Base-by-base conservation (phyloP, 2,888 invertebrate species). In the Macrophya annulata region DNA sequence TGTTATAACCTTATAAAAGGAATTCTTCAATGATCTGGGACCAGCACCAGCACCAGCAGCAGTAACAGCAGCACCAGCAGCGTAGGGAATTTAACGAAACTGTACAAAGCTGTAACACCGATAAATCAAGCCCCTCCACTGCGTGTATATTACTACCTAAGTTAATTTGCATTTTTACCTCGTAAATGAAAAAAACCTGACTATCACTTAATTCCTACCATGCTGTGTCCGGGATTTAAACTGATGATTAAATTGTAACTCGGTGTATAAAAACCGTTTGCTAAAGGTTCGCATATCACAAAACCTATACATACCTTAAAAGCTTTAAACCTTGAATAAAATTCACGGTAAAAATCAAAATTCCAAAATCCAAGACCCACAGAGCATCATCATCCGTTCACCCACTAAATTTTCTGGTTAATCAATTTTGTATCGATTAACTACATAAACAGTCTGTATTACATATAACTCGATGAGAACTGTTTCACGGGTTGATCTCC, bases 121-220 rank as follows among this genome's bases (percentile, higher is more conserved):
- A 77, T 77, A 77, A 77, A 77, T 77, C 77, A 68, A 68, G 15
- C 68, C 68, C 68, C 31, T 37, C 15, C 17, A 43, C 72, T 12
- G 40, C 45, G 15, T 45, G 37, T 81, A 62, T 62, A 81, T 81
- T 81, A 62, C 81, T 62, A 77, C 37, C 77, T 8, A 43, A 59
- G 81, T 81, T 81, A 81, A 62, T 81, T 81, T 81, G 31, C 59
- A 81, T 81, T 81, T 81, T 81, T 62, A 62, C 37, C 81, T 59
- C 81, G 81, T 81, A 62, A 81, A 81, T 62, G 81, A 81, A 62
- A 59, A n/a, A 65, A 31, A 37, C 15, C 81, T 45, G 81, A 81
- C 81, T 81, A 81, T 81, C 81, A 62, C 81, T 81, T 81, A 81
- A 81, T 81, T 62, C 81, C 81, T n/a, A 62, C 59, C 81, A 59